These are phyloP conservation scores for Machimus atricapillus DNA, from an alignment of 2,888 invertebrate genomes.

Conservation along the genomic window DNA sequence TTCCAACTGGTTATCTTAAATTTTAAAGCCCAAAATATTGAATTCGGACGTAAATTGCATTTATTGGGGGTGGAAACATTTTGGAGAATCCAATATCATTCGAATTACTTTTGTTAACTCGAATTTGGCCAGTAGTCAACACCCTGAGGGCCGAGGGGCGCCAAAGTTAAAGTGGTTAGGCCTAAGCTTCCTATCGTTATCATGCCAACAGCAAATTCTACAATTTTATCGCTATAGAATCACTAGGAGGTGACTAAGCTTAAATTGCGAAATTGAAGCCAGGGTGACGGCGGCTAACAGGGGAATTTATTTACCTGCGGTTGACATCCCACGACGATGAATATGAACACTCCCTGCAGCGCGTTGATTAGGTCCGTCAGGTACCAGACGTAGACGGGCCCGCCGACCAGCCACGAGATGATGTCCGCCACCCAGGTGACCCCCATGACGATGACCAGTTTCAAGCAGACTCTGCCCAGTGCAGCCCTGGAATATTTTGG, in stretches of 20 bases:
- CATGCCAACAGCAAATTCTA: background rate
- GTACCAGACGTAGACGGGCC: slow-evolving; percentile 82
- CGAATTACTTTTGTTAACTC: background rate
- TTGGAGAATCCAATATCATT: background rate
- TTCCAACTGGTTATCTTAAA: too few species aligned
- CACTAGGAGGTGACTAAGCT: background rate
- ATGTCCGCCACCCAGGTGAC: slow-evolving; percentile 83
- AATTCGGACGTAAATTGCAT: slow-evolving; percentile 21
- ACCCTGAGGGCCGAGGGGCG: background rate
- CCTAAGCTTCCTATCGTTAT: background rate
- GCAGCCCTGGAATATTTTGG: slow-evolving; percentile 70
- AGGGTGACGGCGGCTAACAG: background rate
- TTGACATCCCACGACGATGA: slow-evolving; percentile 87
- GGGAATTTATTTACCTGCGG: slow-evolving; percentile 70
- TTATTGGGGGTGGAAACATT: background rate
- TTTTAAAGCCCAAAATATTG: background rate
- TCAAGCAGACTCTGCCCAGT: slow-evolving; percentile 82
- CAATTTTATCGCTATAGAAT: background rate
- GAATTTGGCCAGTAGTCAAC: background rate
- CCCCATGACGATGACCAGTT: slow-evolving; percentile 84
- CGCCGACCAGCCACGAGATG: slow-evolving; percentile 82
- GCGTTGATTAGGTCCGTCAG: slow-evolving; percentile 85
- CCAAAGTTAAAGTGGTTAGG: background rate
- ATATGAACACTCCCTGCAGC: slow-evolving; percentile 86
- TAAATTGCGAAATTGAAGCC: background rate